Conservation (phyloP, 2,888 invertebrate genomes). For the Stomorhina lunata region DNA sequence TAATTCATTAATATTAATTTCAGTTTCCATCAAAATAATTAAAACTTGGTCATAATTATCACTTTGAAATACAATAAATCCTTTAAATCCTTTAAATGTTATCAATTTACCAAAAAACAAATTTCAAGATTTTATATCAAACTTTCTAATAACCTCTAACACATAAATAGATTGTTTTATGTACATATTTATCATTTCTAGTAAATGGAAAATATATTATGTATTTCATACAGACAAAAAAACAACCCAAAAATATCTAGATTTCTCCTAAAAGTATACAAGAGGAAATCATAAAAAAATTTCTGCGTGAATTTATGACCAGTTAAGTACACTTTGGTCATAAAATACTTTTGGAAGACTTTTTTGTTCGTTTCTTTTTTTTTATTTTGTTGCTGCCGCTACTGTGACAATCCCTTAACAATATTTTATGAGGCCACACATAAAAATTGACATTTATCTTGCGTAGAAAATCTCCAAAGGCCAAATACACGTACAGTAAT, state of each 20-base stretch:
- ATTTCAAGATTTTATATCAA: no score
- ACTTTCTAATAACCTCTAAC: no score
- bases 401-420: slow-evolving; percentile 33
- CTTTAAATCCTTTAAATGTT: no score
- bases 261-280: not conserved
- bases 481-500: not conserved
- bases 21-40: no score
- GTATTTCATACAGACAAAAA: not conserved
- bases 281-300: not conserved
- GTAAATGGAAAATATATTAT: slow-evolving; percentile 14
- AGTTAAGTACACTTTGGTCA: slow-evolving; percentile 47
- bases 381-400: not conserved
- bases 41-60: no score
- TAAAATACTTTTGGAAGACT: slow-evolving; percentile 47
- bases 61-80: no score
- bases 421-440: slow-evolving; percentile 61
- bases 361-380: not conserved
- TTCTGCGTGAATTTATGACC: slow-evolving; percentile 54
- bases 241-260: not conserved
- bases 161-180: no score
- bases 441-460: slow-evolving; percentile 59
- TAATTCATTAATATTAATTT: no score
- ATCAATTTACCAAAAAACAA: no score
- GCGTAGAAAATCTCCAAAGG: slow-evolving; percentile 24
- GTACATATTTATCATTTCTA: no score